Evolutionary conservation across 2,888 invertebrate species (phyloP), one percentile per base, ranked within the genome.

Genomic region (Cacoxenus indagator): DNA sequence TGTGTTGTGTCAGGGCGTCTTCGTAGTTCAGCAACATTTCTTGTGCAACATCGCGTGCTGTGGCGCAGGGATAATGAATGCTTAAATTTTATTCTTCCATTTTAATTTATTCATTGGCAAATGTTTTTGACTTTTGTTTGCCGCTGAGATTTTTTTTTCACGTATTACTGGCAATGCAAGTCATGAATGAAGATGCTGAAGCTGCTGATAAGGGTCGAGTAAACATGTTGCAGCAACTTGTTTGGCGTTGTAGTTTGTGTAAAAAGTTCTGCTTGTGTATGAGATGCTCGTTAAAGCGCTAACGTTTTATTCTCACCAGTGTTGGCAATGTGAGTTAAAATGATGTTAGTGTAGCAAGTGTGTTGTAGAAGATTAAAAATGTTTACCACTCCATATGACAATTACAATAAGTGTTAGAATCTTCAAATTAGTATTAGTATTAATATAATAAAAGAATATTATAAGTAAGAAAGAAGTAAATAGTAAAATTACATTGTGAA

Each of bases 41-140:
- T 78, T 78, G 72, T 74, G 80, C 73, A 81, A 81, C 80, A 77
- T 81, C 76, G 81, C 80, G 81, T 81, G 78, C 73, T 8, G 11
- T 43, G n/a, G 2, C 31, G 31, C 22, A 48, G 14, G 62, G 70
- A 72, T 69, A 71, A 74, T 76, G 67, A 61, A 37, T 65, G 61
- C 31, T 43, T 43, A 62, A 45, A 24, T 45, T 62, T 11, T 62
- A 45, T 62, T 62, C 61, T 62, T 43, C 19, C 61, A 62, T 62
- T 62, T 62, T 62, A 62, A 62, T 62, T 62, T 62, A 62, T 62
- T 43, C 61, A 45, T 72, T 65, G 29, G 48, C 62, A 67, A 71
- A 51, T 27, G 22, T 19, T 48, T 51, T 64, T 46, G 43, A 45
- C 43, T 29, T 64, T 64, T 46, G 17, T 27, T 17, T 27, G 24